Conservation (phyloP, 1,140 invertebrate genomes). For the Platorchestia sp. region DNA sequence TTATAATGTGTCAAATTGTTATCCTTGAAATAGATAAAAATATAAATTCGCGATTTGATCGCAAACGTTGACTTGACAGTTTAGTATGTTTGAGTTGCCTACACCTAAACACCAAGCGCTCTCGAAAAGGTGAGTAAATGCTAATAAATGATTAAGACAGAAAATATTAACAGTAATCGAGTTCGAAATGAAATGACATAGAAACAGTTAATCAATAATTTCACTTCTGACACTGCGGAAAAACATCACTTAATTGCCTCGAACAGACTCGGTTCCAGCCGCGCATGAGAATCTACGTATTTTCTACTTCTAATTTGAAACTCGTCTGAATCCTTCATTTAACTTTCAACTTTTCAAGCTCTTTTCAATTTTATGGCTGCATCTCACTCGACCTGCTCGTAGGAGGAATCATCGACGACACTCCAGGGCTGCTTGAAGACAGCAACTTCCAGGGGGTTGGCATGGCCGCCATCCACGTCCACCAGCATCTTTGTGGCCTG, state of each 20-base stretch:
- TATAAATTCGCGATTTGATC: too few relatives aligned
- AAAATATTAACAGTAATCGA: not conserved
- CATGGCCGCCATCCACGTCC: slow-evolving; percentile 89
- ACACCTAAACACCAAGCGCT: too few relatives aligned
- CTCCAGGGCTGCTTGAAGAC: slow-evolving; percentile 79
- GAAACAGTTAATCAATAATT: not conserved
- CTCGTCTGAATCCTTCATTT: not conserved
- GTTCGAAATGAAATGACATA: not conserved
- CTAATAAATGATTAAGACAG: not conserved
- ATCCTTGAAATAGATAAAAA: too few relatives aligned
- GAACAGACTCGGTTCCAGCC: not conserved
- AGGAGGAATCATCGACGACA: slow-evolving; percentile 67
- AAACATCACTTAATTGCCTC: not conserved
- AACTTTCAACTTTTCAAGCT: not conserved
- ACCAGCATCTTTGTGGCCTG: slow-evolving; percentile 85
- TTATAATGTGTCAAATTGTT: too few relatives aligned
- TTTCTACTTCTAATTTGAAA: not conserved
- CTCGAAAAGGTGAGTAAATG: too few relatives aligned
- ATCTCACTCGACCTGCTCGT: slow-evolving; percentile 63
- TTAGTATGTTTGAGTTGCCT: too few relatives aligned
- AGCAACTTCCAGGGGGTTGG: slow-evolving; percentile 81
- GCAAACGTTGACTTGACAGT: too few relatives aligned
- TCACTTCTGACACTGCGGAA: not conserved
- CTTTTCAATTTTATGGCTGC: not conserved
- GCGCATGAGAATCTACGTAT: not conserved